Percentiles rank a stretch among this genome's conserved stretches.
phyloP scores from a whole-genome alignment of 1,140 invertebrate genomes.

The Drosophila tropicalis region DNA sequence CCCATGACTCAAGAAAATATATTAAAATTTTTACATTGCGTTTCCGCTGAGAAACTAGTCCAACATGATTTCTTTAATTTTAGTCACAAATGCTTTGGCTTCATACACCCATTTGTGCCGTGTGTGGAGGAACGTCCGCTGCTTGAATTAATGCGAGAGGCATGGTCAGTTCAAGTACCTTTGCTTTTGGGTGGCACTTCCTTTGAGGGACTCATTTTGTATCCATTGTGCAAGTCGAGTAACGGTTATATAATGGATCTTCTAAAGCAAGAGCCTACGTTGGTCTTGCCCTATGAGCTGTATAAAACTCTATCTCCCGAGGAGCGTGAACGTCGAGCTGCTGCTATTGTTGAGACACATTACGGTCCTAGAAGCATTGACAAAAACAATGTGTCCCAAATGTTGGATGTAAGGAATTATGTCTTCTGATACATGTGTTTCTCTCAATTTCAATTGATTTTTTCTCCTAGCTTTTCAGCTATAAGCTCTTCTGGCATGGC shows the following conservation, averaged over 20 bases:
- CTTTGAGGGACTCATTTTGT: conserved; percentile 72
- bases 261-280: conserved; percentile 40
- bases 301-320: conserved; percentile 27
- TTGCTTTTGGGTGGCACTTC: conserved; percentile 80
- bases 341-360: conserved; percentile 38
- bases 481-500: conserved; percentile 81
- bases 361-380: conserved; percentile 52
- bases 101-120: conserved; percentile 65
- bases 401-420: conserved; percentile 51
- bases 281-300: conserved; percentile 56
- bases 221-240: conserved; percentile 41
- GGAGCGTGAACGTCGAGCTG: conserved; percentile 22
- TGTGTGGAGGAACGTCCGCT: conserved; percentile 62
- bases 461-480: conserved; percentile 56
- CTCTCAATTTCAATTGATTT: neutral
- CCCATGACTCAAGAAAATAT: conserved; percentile 64
- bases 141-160: conserved; percentile 57
- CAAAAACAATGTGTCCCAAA: conserved; percentile 49
- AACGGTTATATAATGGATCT: conserved; percentile 52
- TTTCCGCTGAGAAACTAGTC: conserved; percentile 85
- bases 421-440: neutral
- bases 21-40: conserved; percentile 84
- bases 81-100: conserved; percentile 44
- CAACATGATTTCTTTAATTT: conserved; percentile 42
- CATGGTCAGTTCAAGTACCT: conserved; percentile 76